Evolutionary conservation across 2,888 invertebrate species (phyloP).

Genomic region (Latrodectus hesperus): DNA sequence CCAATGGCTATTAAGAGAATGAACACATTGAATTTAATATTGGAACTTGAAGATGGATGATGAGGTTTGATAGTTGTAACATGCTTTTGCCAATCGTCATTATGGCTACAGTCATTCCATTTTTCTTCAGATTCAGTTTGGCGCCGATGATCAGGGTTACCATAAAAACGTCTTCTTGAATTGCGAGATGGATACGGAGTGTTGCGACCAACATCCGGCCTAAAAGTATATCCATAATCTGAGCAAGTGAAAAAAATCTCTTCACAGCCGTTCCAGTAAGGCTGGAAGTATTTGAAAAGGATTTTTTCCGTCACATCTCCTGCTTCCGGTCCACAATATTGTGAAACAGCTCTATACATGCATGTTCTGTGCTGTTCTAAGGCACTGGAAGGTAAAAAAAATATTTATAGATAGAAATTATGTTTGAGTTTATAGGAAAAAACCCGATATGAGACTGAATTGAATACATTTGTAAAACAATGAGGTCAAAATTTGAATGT

Average conservation of each 20-base stretch:
- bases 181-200: background rate
- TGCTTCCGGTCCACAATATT: slow-evolving; percentile 34
- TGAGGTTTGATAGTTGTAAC: no score
- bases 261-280: slow-evolving; percentile 1
- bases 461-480: no score
- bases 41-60: no score
- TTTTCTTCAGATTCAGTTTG: background rate
- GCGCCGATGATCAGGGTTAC: background rate
- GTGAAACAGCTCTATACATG: background rate
- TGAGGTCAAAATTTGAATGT: no score
- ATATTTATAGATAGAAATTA: background rate
- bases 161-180: background rate
- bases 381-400: slow-evolving; percentile 15
- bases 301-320: slow-evolving; percentile 9
- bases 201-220: background rate
- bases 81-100: no score
- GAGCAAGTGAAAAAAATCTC: background rate
- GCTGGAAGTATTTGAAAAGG: slow-evolving; percentile 16
- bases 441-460: no score
- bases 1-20: no score
- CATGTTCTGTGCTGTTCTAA: slow-evolving; percentile 25
- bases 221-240: background rate
- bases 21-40: no score
- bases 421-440: no score
- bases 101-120: background rate